phyloP scores from a whole-genome alignment of 1,140 invertebrate genomes.

The Leguminivora glycinivorella region DNA sequence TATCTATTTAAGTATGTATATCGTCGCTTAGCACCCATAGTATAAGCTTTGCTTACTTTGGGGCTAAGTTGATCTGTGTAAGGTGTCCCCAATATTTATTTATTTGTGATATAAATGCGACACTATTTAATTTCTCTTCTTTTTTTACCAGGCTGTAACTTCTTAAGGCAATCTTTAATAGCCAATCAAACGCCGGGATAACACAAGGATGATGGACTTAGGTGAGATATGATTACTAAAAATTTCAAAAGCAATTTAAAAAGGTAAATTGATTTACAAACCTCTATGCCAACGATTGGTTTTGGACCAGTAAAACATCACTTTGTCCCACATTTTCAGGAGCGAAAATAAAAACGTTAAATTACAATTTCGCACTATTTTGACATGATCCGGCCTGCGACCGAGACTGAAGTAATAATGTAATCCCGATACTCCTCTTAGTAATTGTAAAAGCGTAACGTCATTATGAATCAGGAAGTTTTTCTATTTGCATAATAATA shows the following conservation, averaged over 20 bases:
- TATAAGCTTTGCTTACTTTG: too few species aligned
- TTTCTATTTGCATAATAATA: slow-evolving; percentile 1
- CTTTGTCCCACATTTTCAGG: slow-evolving; percentile 49
- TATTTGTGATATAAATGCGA: too few species aligned
- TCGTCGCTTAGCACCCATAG: too few species aligned
- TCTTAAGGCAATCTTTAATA: too few species aligned
- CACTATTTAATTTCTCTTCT: too few species aligned
- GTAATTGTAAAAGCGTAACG: neutral
- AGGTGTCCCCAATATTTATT: too few species aligned
- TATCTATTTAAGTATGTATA: too few species aligned
- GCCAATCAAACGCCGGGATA: too few species aligned
- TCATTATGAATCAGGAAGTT: slow-evolving; percentile 11
- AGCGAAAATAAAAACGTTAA: neutral
- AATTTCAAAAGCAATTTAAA: neutral
- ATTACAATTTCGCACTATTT: neutral
- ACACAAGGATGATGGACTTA: too few species aligned
- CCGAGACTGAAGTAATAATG: neutral
- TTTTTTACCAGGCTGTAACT: too few species aligned
- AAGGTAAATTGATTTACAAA: slow-evolving; percentile 38
- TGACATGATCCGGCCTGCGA: neutral
- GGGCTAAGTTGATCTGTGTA: too few species aligned
- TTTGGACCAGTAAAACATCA: slow-evolving; percentile 57
- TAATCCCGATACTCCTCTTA: neutral
- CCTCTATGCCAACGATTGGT: slow-evolving; percentile 66
- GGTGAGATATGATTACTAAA: slow-evolving; percentile 17